Conservation (phyloP, 2,797 vertebrate genomes). For the Amblyopsis hoosieri region DNA sequence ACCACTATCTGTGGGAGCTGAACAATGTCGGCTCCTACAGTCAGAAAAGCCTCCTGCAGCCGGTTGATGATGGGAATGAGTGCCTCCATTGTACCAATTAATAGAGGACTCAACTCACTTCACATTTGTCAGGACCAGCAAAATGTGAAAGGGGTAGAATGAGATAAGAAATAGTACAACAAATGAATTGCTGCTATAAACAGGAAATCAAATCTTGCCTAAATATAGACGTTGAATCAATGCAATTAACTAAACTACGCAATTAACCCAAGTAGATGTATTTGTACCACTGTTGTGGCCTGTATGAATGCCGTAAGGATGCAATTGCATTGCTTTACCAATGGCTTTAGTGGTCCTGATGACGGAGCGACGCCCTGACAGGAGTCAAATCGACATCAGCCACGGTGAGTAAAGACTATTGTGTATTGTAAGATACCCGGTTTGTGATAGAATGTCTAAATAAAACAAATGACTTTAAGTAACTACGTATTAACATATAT, state of each 20-base stretch:
- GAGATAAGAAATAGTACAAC: background rate
- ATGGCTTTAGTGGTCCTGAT: constrained; percentile 59
- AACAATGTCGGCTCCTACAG: constrained; percentile 78
- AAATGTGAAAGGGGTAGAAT: background rate
- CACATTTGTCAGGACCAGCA: background rate
- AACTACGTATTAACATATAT: no score
- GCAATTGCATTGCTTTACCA: constrained; percentile 17
- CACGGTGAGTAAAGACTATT: background rate
- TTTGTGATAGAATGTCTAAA: no score
- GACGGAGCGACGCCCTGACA: constrained; percentile 47
- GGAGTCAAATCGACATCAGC: background rate
- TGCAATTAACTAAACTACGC: background rate
- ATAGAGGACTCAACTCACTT: constrained; percentile 1
- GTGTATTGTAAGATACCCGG: no score
- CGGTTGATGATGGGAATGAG: constrained; percentile 84
- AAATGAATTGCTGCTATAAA: background rate
- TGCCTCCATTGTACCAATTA: constrained; percentile 74
- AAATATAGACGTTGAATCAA: no score
- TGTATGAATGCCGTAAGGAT: background rate
- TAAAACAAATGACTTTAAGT: no score
- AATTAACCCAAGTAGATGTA: background rate
- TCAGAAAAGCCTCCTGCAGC: constrained; percentile 85
- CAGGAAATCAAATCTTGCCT: no score
- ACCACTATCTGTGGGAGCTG: constrained; percentile 85
- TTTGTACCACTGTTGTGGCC: background rate